Conservation (phyloP, 2,113 vertebrate genomes). For the Chloebia gouldiae region DNA sequence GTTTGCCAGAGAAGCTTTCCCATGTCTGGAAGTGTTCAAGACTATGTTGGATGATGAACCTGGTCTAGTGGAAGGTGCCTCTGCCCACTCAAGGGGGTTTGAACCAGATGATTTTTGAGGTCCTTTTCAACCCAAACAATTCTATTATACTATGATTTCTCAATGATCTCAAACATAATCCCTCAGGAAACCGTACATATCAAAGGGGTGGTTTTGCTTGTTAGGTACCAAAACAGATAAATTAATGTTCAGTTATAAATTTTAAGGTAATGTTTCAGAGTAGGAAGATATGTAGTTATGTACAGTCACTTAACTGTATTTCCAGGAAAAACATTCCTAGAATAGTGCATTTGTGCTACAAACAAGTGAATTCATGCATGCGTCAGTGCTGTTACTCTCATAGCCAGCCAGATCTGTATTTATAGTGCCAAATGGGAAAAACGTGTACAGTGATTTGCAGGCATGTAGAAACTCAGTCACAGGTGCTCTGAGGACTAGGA, state of each 20-base stretch:
- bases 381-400: background rate
- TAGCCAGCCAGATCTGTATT: background rate
- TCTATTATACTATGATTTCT: background rate
- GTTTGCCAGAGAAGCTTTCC: background rate
- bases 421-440: constrained; percentile 1
- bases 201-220: background rate
- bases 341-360: background rate
- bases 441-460: background rate
- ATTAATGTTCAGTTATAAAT: background rate
- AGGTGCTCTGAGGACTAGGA: constrained; percentile 10
- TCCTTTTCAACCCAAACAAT: background rate
- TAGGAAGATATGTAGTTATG: background rate
- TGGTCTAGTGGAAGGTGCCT: background rate
- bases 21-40: background rate
- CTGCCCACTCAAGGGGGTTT: background rate
- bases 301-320: background rate
- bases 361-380: background rate
- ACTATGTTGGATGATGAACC: background rate
- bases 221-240: background rate
- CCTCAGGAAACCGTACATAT: background rate
- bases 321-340: background rate
- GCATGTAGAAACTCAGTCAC: background rate
- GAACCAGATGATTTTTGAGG: background rate
- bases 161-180: background rate
- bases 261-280: background rate